Evolutionary conservation across 2,113 vertebrate species (phyloP).

Genomic region (Ranitomeya imitator): DNA sequence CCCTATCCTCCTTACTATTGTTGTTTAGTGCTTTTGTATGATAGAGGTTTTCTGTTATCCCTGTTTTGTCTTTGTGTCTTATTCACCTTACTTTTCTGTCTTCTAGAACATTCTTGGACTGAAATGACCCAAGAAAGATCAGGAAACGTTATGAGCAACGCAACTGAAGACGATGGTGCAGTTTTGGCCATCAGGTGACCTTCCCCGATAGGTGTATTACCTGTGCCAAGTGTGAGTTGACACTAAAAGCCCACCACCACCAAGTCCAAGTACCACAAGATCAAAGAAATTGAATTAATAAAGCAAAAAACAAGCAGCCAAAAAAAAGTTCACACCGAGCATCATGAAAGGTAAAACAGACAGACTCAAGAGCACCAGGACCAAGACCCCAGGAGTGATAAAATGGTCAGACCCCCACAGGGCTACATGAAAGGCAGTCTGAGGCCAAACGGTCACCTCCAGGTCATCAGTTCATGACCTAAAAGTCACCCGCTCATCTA

Average conservation of each 20-base stretch:
- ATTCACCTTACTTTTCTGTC: too few species aligned
- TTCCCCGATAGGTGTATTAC: not conserved
- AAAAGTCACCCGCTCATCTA: slow-evolving; percentile 42
- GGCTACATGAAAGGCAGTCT: slow-evolving; percentile 52
- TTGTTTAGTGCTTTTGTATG: too few species aligned
- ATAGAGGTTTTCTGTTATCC: too few species aligned
- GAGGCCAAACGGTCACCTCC: slow-evolving; percentile 19
- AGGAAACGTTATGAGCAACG: too few species aligned
- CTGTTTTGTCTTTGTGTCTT: too few species aligned
- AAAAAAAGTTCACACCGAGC: not conserved
- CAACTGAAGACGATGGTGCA: too few species aligned
- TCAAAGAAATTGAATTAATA: not conserved
- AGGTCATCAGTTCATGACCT: slow-evolving; percentile 51
- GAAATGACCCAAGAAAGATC: not conserved
- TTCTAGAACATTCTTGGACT: not conserved
- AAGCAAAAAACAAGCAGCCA: too few species aligned
- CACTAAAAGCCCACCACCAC: not conserved
- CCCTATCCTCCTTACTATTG: too few species aligned
- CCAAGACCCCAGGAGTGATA: slow-evolving; percentile 16
- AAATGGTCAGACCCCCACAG: slow-evolving; percentile 32
- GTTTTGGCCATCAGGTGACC: not conserved
- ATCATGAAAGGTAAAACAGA: not conserved
- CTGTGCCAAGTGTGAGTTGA: not conserved
- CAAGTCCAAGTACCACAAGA: not conserved
- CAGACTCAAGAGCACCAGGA: slow-evolving; percentile 17